Conservation (phyloP, 2,113 vertebrate genomes). For the Heptranchias perlo region DNA sequence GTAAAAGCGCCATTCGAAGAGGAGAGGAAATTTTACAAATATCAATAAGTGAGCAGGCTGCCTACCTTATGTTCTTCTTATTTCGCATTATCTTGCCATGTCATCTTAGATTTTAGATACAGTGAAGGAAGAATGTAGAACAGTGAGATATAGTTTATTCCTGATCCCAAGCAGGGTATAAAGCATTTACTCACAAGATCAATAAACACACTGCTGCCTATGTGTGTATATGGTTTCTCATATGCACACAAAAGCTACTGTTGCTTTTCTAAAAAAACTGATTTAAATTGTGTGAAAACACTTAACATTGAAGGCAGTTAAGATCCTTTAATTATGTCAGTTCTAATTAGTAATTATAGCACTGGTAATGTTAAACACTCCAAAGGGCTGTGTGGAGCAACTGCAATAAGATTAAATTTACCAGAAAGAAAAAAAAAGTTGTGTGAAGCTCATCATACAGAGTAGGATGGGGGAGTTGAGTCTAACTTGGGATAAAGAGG, state of each 20-base stretch:
- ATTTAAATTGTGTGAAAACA: background rate
- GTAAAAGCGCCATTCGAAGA: background rate
- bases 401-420: background rate
- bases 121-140: background rate
- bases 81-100: background rate
- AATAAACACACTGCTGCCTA: background rate
- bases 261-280: background rate
- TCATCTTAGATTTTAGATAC: background rate
- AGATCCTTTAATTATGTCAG: background rate
- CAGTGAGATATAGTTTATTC: background rate
- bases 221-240: background rate
- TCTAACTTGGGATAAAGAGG: background rate
- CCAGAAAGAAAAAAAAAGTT: background rate
- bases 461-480: background rate
- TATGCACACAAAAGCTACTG: background rate
- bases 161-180: background rate
- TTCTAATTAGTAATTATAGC: conserved; percentile 4
- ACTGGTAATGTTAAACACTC: background rate
- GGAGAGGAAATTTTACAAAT: background rate
- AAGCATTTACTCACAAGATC: background rate
- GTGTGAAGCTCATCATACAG: background rate
- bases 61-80: background rate
- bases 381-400: background rate
- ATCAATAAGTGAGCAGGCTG: background rate
- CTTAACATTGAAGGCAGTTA: background rate